A percentile compares a stretch with the other conserved stretches of the same genome.
These are phyloP conservation scores for Luperina testacea DNA, from an alignment of 2,888 invertebrate genomes.

Conservation along the genomic window DNA sequence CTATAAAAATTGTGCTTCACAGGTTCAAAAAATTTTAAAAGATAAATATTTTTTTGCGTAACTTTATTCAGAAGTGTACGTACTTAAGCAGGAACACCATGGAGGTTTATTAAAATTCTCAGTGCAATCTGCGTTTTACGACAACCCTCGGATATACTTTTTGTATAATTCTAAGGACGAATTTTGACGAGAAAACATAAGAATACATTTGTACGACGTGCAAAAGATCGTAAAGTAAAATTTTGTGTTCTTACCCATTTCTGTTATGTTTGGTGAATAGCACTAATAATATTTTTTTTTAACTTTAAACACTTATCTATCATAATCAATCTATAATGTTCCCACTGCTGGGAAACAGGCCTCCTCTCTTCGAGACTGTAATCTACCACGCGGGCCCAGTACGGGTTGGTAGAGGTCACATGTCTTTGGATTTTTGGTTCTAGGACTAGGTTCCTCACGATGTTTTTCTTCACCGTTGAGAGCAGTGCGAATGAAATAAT, in stretches of 20 bases:
- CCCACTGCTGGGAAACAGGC: too few species aligned
- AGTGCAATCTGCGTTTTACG: slow-evolving; percentile 78
- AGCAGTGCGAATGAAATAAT: too few species aligned
- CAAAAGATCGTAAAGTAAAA: slow-evolving; percentile 68
- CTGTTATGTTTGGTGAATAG: slow-evolving; percentile 6
- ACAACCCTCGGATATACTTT: slow-evolving; percentile 68
- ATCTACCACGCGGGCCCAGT: too few species aligned
- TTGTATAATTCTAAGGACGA: slow-evolving; percentile 72
- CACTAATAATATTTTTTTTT: neutral
- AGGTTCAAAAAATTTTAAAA: slow-evolving; percentile 15
- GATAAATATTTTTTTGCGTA: slow-evolving; percentile 34
- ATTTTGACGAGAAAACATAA: slow-evolving; percentile 73
- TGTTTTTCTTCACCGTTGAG: too few species aligned
- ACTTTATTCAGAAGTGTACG: slow-evolving; percentile 58
- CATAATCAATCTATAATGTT: too few species aligned
- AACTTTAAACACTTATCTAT: too few species aligned
- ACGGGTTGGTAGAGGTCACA: too few species aligned
- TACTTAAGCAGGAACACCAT: slow-evolving; percentile 53
- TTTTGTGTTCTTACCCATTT: slow-evolving; percentile 51
- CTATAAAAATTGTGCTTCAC: neutral
- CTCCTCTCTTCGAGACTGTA: too few species aligned
- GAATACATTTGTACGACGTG: slow-evolving; percentile 71
- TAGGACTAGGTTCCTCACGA: too few species aligned
- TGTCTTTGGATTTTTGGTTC: too few species aligned
- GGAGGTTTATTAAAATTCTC: slow-evolving; percentile 77